Base-by-base conservation (phyloP, 2,797 vertebrate genomes). In the Tachyglossus aculeatus region DNA sequence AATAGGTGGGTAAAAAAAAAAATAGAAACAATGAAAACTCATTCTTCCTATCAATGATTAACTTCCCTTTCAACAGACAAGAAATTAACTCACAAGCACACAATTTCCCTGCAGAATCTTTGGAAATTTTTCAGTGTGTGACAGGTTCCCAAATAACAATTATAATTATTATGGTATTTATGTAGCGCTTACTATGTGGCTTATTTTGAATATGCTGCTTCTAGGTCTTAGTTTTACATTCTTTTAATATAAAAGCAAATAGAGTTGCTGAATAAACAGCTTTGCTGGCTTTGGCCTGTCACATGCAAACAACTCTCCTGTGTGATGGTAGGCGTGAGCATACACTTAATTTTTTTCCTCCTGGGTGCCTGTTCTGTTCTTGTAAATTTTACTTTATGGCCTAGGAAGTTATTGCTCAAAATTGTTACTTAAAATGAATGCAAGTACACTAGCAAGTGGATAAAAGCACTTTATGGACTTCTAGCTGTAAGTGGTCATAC, bases 401-500 rank as follows among this genome's bases (percentile, higher is more conserved):
- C 19, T 5, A 37, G 22, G 4, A 1, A 6, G 19, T 14, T 4
- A 3, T 1, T 2, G 22, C 56, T 50, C 52, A 29, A 34, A 39
- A 22, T 22, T 16, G 3, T 2, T 2, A 13, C 36, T 6, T 1
- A 32, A 37, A 37, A 22, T 41, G 25, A 18, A 31, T 39, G 51
- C n/a, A 21, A 14, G 7, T 5, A 15, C 29, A 22, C 4, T 7
- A 25, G 2, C 16, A 40, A 13, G 3, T 2, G 27, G 15, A 1
- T 15, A 22, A 12, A 2, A 18, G 15, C 14, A 15, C 31, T 21
- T 8, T 7, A 21, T 1, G 6, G 22, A 14, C 10, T n/a, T 50
- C 29, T 25, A 24, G 21, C 14, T 7, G 34, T 1, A 1, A 7
- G 14, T 0, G 0, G 27, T 9, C 2, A 27, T 12, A 5, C 7